Evolutionary conservation across 1,140 invertebrate species (phyloP), one percentile per base, ranked within the genome.

Genomic region (Drosophila willistoni): DNA sequence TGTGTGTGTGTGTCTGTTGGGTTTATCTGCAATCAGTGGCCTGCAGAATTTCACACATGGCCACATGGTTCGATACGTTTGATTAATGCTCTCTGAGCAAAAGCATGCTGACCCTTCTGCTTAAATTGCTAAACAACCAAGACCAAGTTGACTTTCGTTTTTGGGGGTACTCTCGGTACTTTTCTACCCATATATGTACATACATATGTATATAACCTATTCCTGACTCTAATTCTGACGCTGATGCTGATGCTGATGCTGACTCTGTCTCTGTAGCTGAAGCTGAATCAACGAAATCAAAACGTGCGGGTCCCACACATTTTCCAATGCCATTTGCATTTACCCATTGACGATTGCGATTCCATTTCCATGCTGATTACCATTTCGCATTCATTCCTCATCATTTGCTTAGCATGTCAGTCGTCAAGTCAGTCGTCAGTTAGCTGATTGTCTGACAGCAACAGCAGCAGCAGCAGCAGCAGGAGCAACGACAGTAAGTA

Each of bases 341-440:
- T 83, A 68, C 65, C 71, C 44, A 51, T 51, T 51, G 44, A 51
- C 44, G 44, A 73, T 69, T 73, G 66, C 71, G 73, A 79, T 54
- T 79, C 72, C 81, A 83, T 85, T 85, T 81, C 79, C 81, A 85
- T 85, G 80, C 82, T 85, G 82, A 86, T 86, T 83, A 87, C 79
- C 83, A 86, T 86, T 82, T 82, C 79, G 77, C 68, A 89, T 87
- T 87, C 83, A 87, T 89, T 87, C 84, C 86, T 89, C 83, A 89
- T 87, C 83, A 87, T 87, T 87, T 87, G 83, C 80, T 87, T 73
- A 83, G 84, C 79, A 73, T 79, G 83, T 86, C 83, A 87, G 66
- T 86, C 82, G 85, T 70, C 59, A 72, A 69, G 39, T 55, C 67
- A 77, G 60, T 77, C 76, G 44, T 61, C 69, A 57, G 36, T 77